Base-by-base conservation (phyloP, 2,888 invertebrate genomes). In the Coelopa pilipes region DNA sequence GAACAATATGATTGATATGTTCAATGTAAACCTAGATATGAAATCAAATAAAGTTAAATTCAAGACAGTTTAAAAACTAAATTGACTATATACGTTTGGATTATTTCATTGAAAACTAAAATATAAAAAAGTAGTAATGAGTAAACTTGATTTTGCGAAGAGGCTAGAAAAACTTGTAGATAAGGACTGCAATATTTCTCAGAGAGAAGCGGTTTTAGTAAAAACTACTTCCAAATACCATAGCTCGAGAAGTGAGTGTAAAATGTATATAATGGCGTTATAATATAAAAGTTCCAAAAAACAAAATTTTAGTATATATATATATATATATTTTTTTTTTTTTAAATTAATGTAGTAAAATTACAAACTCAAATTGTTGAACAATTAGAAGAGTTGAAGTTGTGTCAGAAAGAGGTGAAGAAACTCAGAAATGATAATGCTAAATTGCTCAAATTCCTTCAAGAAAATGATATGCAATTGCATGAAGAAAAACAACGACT, bases 391-490 rank as follows among this genome's bases (percentile, higher is more conserved):
- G 59, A 59, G 9, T 49, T 60, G 1, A 19, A 21, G 21, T 45
- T 15, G 9, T 57, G 21, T 9, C 47, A 65, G 13, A 45, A 19
- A 15, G 71, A 71, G 19, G 47, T 46, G 2, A 17, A 55, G 15
- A 71, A 50, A 12, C 53, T 62, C 11, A 50, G 50, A 15, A 50
- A 24, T 1, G 17, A 0, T 9, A 70, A 71, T 17, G 21, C 21
- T 45, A 63, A 65, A 13, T 15, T 71, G 11, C 34, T 63, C 10
- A 60, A 60, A 11, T 47, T 65, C 19, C 63, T 71, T 53, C 55
- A 34, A 46, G 46, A 55, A 19, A n/a, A 55, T 10, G 7, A 45
- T 13, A 9, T 45, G 17, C 46, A 1, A 24, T 13, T 65, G 12
- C 55, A 65, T 45, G 45, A 55, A n/a, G 24, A 24, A 45, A 49